Evolutionary conservation across 2,888 invertebrate species (phyloP), one percentile per base, ranked within the genome.

Genomic region (Cremastinae sp.): DNA sequence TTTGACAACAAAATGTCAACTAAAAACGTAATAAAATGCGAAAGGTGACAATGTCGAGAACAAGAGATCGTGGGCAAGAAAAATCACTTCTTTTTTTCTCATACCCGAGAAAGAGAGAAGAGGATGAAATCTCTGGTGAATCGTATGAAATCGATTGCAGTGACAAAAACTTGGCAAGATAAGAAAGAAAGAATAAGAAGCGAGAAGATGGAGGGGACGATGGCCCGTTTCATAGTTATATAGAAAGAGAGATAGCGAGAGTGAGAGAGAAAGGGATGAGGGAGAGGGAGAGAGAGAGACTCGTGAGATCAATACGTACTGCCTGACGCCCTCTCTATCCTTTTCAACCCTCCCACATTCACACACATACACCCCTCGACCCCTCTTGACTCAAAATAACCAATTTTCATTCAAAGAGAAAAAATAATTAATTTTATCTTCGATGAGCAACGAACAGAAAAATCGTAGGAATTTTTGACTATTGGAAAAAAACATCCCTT

Each of bases 271-370:
- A 41, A 41, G 51, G 22, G 51, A 64, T 56, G 45, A 45, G 45
- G 16, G 16, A 51, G 45, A 61, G 41, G 43, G 61, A 61, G 35
- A 70, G 66, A 49, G 81, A 74, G 79, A 79, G 79, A 84, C 80
- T 80, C 79, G 82, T 72, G 82, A 84, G 81, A 85, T 85, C 85
- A 84, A 85, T 85, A 85, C 84, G 81, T 84, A 83, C 83, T 82
- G 81, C 79, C 78, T 69, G 61, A 62, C 73, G 70, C 51, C 70
- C 75, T 56, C 71, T 72, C 68, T 62, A 62, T 79, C 61, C 62
- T 59, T 68, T 70, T 68, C 72, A 16, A 58, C 55, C 64, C 45
- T 53, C 58, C 39, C 45, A 70, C 58, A 58, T 71, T 68, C 71
- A 68, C 59, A 39, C 65, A 65, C 64, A 37, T 28, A 66, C 56